Evolutionary conservation across 2,797 vertebrate genomes (phyloP), one percentile per base, ranked within the genome.

Genomic region (Periparus ater): DNA sequence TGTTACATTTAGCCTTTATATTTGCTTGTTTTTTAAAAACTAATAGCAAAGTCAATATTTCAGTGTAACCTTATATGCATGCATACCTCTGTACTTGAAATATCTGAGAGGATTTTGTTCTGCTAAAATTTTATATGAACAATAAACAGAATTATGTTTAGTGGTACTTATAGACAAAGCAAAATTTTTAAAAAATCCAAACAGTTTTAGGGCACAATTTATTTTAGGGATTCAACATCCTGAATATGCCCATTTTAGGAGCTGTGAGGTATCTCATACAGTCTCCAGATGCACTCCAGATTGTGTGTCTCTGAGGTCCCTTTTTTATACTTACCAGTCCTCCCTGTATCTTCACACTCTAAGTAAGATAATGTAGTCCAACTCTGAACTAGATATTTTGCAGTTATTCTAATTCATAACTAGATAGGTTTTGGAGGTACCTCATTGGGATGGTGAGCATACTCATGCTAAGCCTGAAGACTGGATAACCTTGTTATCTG

Each of bases 401-500:
- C 13, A 22, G 8, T 32, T 75, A 36, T 67, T 65, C 6, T 74
- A 21, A 53, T 72, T 77, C 23, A 36, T 62, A 50, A 25, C 8
- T 58, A 36, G 14, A 13, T 14, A 47, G 22, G 6, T 6, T 63
- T 17, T 53, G 45, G 34, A 38, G 34, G 4, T 21, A 54, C 4
- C 14, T 62, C 20, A 22, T 13, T 32, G 40, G 13, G 2, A 17
- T 61, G 12, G 6, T 21, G 44, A 81, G 10, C 6, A 42, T 34
- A 50, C 3, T 23, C 0, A 0, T 81, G 44, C 10, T 85, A n/a
- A 62, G 15, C 10, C 21, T 82, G 27, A 67, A 3, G 3, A 17
- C 13, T 40, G 38, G 38, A 12, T 53, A 53, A 26, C 23, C 21
- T 71, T 48, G 9, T 11, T 32, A 61, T 22, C 8, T 53, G 12